These are phyloP conservation scores for Chiridota heheva DNA, from an alignment of 35 echinoderm and acorn worm species.

Conservation along the genomic window DNA sequence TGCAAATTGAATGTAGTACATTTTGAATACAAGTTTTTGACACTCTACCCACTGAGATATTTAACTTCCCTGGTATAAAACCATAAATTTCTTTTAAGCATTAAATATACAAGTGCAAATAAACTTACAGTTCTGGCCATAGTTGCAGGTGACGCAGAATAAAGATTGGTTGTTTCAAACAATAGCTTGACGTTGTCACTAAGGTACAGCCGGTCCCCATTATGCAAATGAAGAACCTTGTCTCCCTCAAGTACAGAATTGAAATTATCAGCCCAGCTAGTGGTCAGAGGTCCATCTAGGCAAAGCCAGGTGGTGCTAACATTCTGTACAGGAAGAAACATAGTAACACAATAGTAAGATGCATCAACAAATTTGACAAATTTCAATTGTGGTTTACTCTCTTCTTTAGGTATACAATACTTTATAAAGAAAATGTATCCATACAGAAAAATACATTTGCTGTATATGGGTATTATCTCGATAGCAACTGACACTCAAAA, in stretches of 20 bases:
- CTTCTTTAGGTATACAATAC: too few relatives aligned
- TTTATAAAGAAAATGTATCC: too few relatives aligned
- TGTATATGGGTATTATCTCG: too few relatives aligned
- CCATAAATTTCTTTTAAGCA: too few relatives aligned
- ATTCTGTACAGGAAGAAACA: slow-evolving; percentile 78
- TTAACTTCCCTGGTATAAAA: too few relatives aligned
- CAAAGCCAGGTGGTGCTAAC: slow-evolving; percentile 99
- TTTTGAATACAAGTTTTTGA: too few relatives aligned
- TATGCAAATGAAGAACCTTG: slow-evolving; percentile 73
- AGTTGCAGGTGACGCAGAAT: slow-evolving; percentile 76
- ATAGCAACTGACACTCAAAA: too few relatives aligned
- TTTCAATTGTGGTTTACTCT: too few relatives aligned
- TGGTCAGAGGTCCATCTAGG: slow-evolving; percentile 90
- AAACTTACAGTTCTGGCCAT: slow-evolving; percentile 87
- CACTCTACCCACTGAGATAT: too few relatives aligned
- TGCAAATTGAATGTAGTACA: too few relatives aligned
- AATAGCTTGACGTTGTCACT: slow-evolving; percentile 93
- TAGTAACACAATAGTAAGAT: neutral
- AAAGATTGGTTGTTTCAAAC: slow-evolving; percentile 85
- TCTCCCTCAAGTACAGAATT: slow-evolving; percentile 90
- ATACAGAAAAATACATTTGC: too few relatives aligned
- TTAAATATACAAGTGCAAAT: too few relatives aligned
- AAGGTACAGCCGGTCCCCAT: slow-evolving; percentile 86
- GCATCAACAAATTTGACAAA: neutral
- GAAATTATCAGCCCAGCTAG: slow-evolving; percentile 98